Base-by-base conservation (phyloP, 2,113 vertebrate species). In the Thinocorus orbignyianus region DNA sequence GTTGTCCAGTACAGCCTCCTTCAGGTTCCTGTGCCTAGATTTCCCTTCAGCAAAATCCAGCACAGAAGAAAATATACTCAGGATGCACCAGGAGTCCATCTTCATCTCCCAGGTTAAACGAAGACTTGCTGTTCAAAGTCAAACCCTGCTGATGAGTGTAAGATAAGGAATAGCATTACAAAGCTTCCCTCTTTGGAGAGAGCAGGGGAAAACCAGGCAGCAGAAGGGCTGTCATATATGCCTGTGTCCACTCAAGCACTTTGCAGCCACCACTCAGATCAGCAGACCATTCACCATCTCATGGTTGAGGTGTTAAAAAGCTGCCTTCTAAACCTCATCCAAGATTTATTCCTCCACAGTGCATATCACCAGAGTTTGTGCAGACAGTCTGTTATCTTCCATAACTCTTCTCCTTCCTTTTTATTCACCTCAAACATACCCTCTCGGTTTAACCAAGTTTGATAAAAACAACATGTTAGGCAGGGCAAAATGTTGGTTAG, bases 231-330 rank as follows among this genome's bases (percentile, higher is more conserved):
- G 70, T 19, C 37, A 44, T 7, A 20, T 19, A n/a, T 0, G 1
- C 11, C 19, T 33, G 16, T 5, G 11, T 58, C 65, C 31, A 5
- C 33, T 65, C 8, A 0, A 58, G 25, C 1, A 60, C 28, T 46
- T 85, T 18, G 37, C 33, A 52, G 25, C 39, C 35, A 46, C 44
- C 44, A 15, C 70, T 55, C 17, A 16, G 19, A 24, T 6, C 70
- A 66, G 22, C 70, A 55, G 48, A 55, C 42, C 26, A 5, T 11
- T 51, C 58, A 52, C 17, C 46, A 7, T 24, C 57, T 76, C 41
- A 2, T 17, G 37, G 60, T 13, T 13, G 0, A 4, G 44, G 9
- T 46, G 54, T 31, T 11, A 3, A 66, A 62, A 44, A 58, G 4
- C 4, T 58, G 19, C 58, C 61, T 64, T 20, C 72, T 18, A 72